Evolutionary conservation across 1,140 invertebrate genomes (phyloP).

Genomic region (Drosophila willistoni): DNA sequence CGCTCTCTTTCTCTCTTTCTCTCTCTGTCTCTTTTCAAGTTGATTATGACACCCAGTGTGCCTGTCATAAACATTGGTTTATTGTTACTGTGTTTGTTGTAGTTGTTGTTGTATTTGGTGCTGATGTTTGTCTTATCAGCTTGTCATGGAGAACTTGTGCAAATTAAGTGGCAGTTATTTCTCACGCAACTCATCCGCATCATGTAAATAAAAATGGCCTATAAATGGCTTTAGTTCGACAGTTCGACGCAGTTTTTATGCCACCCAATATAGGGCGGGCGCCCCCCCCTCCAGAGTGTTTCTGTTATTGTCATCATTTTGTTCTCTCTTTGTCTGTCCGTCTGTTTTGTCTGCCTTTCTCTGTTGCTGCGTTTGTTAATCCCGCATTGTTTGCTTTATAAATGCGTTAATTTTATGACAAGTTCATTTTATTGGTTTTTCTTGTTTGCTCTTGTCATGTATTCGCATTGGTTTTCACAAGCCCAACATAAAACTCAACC

Average conservation of each 20-base stretch:
- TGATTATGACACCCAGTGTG: slow-evolving; percentile 34
- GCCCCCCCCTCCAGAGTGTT: not conserved
- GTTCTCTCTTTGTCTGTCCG: not conserved
- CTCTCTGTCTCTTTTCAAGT: slow-evolving; percentile 35
- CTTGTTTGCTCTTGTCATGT: slow-evolving; percentile 69
- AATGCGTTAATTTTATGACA: slow-evolving; percentile 82
- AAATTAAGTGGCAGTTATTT: slow-evolving; percentile 78
- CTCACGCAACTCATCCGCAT: slow-evolving; percentile 74
- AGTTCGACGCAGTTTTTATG: slow-evolving; percentile 35
- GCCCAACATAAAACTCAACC: slow-evolving; percentile 55
- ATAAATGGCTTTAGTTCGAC: slow-evolving; percentile 74
- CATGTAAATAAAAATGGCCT: slow-evolving; percentile 74
- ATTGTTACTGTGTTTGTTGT: slow-evolving; percentile 33
- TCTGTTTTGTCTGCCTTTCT: not conserved
- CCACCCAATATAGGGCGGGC: not conserved
- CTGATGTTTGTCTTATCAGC: slow-evolving; percentile 73
- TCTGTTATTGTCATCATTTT: slow-evolving; percentile 34
- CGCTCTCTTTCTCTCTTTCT: slow-evolving; percentile 6
- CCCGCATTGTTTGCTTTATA: slow-evolving; percentile 77
- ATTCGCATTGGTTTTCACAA: slow-evolving; percentile 63
- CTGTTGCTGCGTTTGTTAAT: slow-evolving; percentile 61
- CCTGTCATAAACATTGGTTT: slow-evolving; percentile 67
- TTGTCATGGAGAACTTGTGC: slow-evolving; percentile 48
- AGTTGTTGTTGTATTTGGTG: slow-evolving; percentile 27
- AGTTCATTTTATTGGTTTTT: slow-evolving; percentile 79